Percentiles rank a stretch among this genome's conserved stretches.
These are phyloP conservation scores for Drosophila greeni DNA, from an alignment of 2,888 invertebrate species.

Conservation along the genomic window DNA sequence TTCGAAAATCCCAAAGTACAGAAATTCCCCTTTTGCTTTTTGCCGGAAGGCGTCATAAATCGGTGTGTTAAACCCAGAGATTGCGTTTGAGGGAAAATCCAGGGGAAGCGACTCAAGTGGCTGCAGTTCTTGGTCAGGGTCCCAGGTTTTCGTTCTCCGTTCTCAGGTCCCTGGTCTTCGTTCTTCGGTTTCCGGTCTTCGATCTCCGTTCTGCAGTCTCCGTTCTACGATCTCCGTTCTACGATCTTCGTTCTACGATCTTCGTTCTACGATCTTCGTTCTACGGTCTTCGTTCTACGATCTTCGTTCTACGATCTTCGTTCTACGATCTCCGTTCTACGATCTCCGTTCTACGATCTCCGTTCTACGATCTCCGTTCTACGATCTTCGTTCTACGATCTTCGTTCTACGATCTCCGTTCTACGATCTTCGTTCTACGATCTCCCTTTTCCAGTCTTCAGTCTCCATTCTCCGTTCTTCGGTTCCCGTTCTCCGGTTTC, in stretches of 20 bases:
- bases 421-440: background rate
- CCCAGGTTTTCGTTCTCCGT: background rate
- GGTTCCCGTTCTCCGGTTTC: background rate
- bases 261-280: background rate
- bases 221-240: too few species aligned
- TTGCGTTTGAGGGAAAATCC: slow-evolving; percentile 20
- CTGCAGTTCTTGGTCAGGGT: slow-evolving; percentile 23
- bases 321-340: background rate
- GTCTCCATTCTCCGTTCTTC: too few species aligned
- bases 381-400: too few species aligned
- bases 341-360: background rate
- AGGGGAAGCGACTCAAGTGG: slow-evolving; percentile 6
- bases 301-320: background rate
- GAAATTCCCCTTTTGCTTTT: background rate
- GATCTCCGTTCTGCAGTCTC: too few species aligned
- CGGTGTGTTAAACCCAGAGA: slow-evolving; percentile 29
- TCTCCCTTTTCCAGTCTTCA: too few species aligned
- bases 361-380: too few species aligned
- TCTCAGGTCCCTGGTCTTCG: background rate
- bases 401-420: too few species aligned
- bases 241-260: too few species aligned
- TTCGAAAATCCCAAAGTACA: background rate
- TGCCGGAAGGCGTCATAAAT: slow-evolving; percentile 17
- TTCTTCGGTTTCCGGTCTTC: too few species aligned
- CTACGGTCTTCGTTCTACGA: background rate